A percentile compares a stretch with the other conserved stretches of the same genome.
These are phyloP conservation scores for Panthera uncia DNA, from an alignment of 2,113 vertebrate species.

Conservation along the genomic window DNA sequence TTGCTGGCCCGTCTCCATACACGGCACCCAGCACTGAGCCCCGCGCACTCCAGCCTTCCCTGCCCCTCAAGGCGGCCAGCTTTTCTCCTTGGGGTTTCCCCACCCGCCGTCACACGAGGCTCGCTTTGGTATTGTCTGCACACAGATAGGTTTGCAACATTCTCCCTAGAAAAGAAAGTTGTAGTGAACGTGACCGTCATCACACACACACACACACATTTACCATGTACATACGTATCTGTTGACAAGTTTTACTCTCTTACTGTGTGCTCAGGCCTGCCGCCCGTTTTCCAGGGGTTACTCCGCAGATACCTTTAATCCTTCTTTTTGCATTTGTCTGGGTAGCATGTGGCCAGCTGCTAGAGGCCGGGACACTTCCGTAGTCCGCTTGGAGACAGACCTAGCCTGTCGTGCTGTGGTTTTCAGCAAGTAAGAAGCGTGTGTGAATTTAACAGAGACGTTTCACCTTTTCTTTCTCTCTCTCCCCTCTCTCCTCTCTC, in stretches of 20 bases:
- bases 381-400: not conserved
- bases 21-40: accelerated
- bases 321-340: not conserved
- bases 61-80: not conserved
- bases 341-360: not conserved
- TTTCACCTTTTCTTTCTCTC: not conserved
- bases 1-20: accelerated
- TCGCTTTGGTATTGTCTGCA: not conserved
- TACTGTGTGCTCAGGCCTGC: not conserved
- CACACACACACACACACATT: too few relatives aligned
- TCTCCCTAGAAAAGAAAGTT: not conserved
- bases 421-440: not conserved
- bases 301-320: not conserved
- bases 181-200: too few relatives aligned
- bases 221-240: not conserved
- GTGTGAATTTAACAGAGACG: not conserved
- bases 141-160: not conserved
- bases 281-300: not conserved
- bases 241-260: not conserved
- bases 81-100: too few relatives aligned
- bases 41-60: not conserved
- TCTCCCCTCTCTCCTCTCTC: not conserved
- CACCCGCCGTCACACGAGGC: too few relatives aligned
- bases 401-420: not conserved
- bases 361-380: not conserved